phyloP scores from a whole-genome alignment of 1,140 invertebrate species.

The Magallana angulata region DNA sequence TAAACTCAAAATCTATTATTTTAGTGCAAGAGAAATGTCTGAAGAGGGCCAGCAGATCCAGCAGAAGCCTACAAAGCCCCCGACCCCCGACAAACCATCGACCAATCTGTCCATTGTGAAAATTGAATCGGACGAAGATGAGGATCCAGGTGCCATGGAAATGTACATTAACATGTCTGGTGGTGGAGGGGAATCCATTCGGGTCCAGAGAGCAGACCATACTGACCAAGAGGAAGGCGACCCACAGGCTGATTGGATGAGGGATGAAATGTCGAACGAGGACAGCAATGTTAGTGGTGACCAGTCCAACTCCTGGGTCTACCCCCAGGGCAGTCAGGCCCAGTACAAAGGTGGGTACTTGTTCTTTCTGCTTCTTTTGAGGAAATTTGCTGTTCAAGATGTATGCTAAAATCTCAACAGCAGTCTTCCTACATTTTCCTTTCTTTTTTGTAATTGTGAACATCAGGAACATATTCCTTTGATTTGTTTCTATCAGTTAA shows the following conservation, averaged over 20 bases:
- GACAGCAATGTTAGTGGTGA: conserved; percentile 51
- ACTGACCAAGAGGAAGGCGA: conserved; percentile 43
- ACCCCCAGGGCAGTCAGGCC: conserved; percentile 7
- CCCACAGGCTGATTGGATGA: conserved; percentile 51
- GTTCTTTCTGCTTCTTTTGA: neutral
- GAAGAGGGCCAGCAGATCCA: neutral
- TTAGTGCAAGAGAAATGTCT: conserved; percentile 1
- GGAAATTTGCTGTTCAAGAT: conserved; percentile 22
- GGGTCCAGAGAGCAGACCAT: conserved; percentile 33
- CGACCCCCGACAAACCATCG: neutral
- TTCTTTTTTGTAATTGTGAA: no score
- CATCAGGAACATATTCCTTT: no score
- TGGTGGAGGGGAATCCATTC: conserved; percentile 38
- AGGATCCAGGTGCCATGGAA: conserved; percentile 49
- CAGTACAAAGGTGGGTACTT: conserved; percentile 58
- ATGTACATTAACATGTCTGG: conserved; percentile 57
- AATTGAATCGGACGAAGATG: conserved; percentile 46
- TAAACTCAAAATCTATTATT: neutral
- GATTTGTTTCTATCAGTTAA: no score
- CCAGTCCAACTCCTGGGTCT: conserved; percentile 57
- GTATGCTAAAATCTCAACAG: neutral
- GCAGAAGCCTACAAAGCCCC: neutral
- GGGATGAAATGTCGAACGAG: conserved; percentile 58
- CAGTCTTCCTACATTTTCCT: neutral
- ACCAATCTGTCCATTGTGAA: conserved; percentile 56